Conservation (phyloP, 2,113 vertebrate genomes). For the Polyodon spathula region DNA sequence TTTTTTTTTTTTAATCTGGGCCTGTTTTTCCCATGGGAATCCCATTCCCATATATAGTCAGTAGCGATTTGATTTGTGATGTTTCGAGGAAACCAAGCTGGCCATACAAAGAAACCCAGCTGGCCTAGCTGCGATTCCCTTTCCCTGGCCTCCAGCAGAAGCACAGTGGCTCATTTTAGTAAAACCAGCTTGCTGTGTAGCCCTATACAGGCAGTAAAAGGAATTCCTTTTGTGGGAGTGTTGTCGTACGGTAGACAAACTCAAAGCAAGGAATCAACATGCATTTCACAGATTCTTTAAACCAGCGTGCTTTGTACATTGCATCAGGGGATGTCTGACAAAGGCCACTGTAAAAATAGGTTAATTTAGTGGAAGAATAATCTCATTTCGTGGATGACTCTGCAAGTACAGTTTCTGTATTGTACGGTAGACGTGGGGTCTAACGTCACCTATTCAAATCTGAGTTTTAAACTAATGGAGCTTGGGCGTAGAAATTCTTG, state of each 20-base stretch:
- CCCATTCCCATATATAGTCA: constrained; percentile 88
- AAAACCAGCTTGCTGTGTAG: constrained; percentile 30
- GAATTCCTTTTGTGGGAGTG: constrained; percentile 75
- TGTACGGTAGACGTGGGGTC: too few relatives aligned
- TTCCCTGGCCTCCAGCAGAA: constrained; percentile 47
- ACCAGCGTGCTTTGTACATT: constrained; percentile 42
- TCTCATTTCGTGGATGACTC: too few relatives aligned
- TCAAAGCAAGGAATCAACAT: constrained; percentile 32
- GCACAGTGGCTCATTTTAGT: constrained; percentile 49
- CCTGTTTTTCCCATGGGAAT: constrained; percentile 75
- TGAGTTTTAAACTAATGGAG: too few relatives aligned
- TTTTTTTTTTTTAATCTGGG: constrained; percentile 27
- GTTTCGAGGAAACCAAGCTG: constrained; percentile 60
- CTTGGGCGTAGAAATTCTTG: too few relatives aligned
- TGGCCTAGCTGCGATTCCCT: constrained; percentile 46
- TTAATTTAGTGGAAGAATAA: constrained; percentile 13
- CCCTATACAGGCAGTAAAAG: constrained; percentile 46
- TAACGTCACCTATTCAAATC: too few relatives aligned
- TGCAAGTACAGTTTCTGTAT: too few relatives aligned
- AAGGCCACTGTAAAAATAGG: constrained; percentile 43
- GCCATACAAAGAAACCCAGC: constrained; percentile 53
- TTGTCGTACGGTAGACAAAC: constrained; percentile 41
- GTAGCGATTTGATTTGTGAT: constrained; percentile 56
- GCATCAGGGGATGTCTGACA: constrained; percentile 59
- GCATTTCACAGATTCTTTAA: constrained; percentile 33